These are phyloP conservation scores for Rhagium mordax DNA, from an alignment of 2,888 invertebrate species.

Conservation along the genomic window DNA sequence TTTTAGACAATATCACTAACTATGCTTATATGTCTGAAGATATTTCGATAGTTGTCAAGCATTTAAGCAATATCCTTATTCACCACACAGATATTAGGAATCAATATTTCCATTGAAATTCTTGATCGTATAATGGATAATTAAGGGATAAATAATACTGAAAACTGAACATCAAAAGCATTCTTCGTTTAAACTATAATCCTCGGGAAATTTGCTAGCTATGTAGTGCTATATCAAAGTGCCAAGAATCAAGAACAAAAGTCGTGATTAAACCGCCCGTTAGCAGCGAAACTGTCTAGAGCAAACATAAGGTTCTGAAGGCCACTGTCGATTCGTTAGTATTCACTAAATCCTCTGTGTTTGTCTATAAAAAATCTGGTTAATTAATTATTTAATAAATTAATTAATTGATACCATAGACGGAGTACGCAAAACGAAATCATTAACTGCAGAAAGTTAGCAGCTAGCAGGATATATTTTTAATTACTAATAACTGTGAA, in stretches of 20 bases:
- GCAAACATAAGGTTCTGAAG: conserved; percentile 13
- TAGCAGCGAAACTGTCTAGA: conserved; percentile 8
- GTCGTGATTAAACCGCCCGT: conserved; percentile 18
- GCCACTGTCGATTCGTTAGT: background rate
- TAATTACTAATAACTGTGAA: no score
- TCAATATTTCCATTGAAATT: conserved; percentile 11
- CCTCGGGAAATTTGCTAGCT: conserved; percentile 1
- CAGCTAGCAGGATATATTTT: no score
- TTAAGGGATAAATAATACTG: conserved; percentile 13
- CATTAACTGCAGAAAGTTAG: no score
- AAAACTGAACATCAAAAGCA: conserved; percentile 19
- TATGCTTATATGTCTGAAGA: no score
- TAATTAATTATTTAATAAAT: no score
- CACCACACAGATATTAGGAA: background rate
- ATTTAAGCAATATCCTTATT: background rate
- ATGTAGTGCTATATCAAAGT: conserved; percentile 22
- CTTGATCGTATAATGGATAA: conserved; percentile 10
- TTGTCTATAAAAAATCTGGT: no score
- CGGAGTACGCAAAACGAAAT: no score
- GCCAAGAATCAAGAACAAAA: conserved; percentile 12
- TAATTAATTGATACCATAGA: no score
- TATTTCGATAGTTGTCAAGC: background rate
- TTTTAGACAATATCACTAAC: no score
- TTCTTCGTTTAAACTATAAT: conserved; percentile 6
- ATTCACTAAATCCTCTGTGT: background rate